Evolutionary conservation across 2,888 invertebrate genomes (phyloP), one percentile per base, ranked within the genome.

Genomic region (Latrodectus hesperus): DNA sequence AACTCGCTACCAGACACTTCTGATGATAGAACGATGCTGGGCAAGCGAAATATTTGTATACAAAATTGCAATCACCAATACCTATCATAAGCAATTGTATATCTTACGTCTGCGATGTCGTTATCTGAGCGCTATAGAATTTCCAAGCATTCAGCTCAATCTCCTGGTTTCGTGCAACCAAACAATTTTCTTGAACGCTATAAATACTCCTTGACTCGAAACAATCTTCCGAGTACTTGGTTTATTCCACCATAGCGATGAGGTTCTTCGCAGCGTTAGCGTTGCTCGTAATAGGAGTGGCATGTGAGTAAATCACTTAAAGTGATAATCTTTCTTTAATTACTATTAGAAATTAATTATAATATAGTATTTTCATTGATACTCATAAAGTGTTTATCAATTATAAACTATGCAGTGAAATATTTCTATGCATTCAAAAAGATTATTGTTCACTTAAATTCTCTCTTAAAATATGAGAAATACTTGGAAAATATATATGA

Each of bases 251-350:
- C 4, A 38, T 6, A 38, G 38, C 38, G 26, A 88, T 83, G 88
- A 88, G 52, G 88, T 55, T 74, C 64, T 74, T 88, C 8, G 83
- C 83, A 65, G 51, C 74, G 14, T 5, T 83, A 78, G 82, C 83
- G 55, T 72, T 83, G n/a, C 78, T 88, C 51, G 49, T 83, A 9
- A 51, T 75, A n/a, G 70, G 53, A 26, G 79, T 74, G n/a, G 80
- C 83, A 70, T 60, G 88, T 83, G 77, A 65, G 77, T 26, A 71
- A 3, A 17, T n/a, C 17, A n/a, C 49, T 64, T 10, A 38, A 38
- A 38, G 0, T 38, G 4, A 38, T 38, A 3, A 38, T 38, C 38
- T 6, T 38, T 6, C 38, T 1, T 38, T 38, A 38, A 38, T 38
- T 38, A 38, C 38, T 6, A 4, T 38, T 38, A 38, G 38, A 38